Base-by-base conservation (phyloP, 2,888 invertebrate species). In the Sialis fuliginosa region DNA sequence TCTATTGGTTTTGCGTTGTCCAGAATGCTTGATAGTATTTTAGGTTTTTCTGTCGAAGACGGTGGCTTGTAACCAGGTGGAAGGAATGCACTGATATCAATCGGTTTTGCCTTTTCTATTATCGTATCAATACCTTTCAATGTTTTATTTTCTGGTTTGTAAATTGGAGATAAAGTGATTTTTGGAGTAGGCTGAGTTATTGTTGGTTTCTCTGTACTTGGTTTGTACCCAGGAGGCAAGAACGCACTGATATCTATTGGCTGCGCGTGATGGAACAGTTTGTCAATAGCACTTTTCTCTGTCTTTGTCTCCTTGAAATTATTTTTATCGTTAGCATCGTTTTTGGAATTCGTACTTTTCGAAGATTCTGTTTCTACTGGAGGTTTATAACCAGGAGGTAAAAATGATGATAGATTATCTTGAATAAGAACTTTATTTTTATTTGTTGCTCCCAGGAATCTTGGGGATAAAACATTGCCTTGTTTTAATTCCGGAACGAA, bases 331-430 rank as follows among this genome's bases (percentile, higher is more conserved):
- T 13, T 42, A 31, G 12, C 7, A 22, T 40, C 12, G 42, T 42
- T 49, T 43, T 45, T 43, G 9, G 44, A n/a, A 4, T 49, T 50
- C 49, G 13, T 40, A 52, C 52, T 51, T 52, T 47, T 47, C n/a
- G 48, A 45, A 32, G 44, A 39, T 48, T 54, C 55, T 12, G 52
- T 56, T 9, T 52, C 53, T 42, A 55, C 49, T 51, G 42, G 52
- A 39, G 33, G 43, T 53, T 79, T 81, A 56, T 72, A 83, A 4
- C 77, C 79, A 6, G 75, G 71, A 12, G 81, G 81, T 51, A 81
- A 62, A 43, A 80, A 68, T 53, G 75, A 71, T 54, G 66, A 72
- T 1, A 75, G 54, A 52, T 76, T 69, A 55, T 76, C 74, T 53
- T 75, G 68, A 10, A 69, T 67, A 6, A 68, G 67, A 4, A 75